Evolutionary conservation across 2,888 invertebrate genomes (phyloP).

Genomic region (Hemicrepidius hirtus): DNA sequence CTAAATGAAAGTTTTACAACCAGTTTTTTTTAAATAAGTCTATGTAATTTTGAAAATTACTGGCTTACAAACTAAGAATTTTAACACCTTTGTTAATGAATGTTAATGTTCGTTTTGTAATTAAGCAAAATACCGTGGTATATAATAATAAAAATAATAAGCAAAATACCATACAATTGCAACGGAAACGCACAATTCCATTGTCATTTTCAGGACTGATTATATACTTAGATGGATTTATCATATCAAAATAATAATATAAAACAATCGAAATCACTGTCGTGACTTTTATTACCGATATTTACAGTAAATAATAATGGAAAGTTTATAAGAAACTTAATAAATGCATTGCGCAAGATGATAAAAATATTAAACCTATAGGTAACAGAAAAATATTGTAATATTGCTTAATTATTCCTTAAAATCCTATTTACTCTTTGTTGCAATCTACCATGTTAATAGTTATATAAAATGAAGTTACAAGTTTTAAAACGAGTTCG

Average conservation of each 20-base stretch:
- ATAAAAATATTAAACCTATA: neutral
- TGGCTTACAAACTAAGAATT: neutral
- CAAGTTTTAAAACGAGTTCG: neutral
- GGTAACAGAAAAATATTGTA: neutral
- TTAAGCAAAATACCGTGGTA: conserved; percentile 3
- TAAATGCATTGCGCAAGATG: neutral
- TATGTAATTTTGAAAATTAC: conserved; percentile 6
- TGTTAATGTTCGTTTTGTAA: conserved; percentile 11
- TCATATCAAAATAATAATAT: conserved; percentile 11
- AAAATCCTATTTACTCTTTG: no score
- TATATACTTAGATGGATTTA: neutral
- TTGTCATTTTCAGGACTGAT: conserved; percentile 17
- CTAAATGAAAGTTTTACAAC: no score
- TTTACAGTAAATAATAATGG: conserved; percentile 9
- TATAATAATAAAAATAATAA: neutral
- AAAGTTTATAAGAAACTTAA: conserved; percentile 10
- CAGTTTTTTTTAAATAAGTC: neutral
- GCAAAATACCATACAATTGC: conserved; percentile 15
- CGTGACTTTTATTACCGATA: neutral
- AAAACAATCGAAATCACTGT: conserved; percentile 4
- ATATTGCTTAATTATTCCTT: neutral
- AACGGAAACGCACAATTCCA: conserved; percentile 24
- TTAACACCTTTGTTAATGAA: neutral
- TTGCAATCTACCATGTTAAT: neutral
- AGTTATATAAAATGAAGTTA: conserved; percentile 18